These are phyloP conservation scores for Acronicta alni DNA, from an alignment of 2,888 invertebrate genomes.

Conservation along the genomic window DNA sequence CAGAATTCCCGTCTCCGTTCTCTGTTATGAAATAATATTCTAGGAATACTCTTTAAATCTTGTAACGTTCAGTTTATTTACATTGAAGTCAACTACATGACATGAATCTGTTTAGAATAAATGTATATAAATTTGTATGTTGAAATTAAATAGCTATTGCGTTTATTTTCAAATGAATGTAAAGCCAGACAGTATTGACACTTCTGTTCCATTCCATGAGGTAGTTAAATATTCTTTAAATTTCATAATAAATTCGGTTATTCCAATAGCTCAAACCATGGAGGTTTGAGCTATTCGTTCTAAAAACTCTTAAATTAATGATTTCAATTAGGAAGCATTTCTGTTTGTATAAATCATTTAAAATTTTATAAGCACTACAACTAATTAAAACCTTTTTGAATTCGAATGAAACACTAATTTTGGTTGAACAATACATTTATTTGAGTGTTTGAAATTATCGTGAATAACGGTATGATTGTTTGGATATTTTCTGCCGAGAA, in stretches of 20 bases:
- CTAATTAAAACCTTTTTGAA: slow-evolving; percentile 15
- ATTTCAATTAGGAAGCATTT: slow-evolving; percentile 21
- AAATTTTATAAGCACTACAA: slow-evolving; percentile 20
- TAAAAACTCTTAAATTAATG: slow-evolving; percentile 7
- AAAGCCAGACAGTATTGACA: too few relatives aligned
- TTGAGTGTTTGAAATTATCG: slow-evolving; percentile 1
- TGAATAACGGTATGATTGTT: too few relatives aligned
- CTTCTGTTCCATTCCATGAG: too few relatives aligned
- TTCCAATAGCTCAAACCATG: too few relatives aligned
- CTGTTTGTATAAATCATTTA: slow-evolving; percentile 25
- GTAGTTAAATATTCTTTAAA: too few relatives aligned
- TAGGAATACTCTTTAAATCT: not conserved
- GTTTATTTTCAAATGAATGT: too few relatives aligned
- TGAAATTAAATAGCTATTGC: too few relatives aligned
- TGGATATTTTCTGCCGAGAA: too few relatives aligned
- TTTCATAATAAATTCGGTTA: too few relatives aligned
- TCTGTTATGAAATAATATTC: slow-evolving; percentile 6
- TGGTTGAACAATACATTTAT: slow-evolving; percentile 12
- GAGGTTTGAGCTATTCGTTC: too few relatives aligned
- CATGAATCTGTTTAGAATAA: slow-evolving; percentile 12
- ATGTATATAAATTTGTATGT: too few relatives aligned
- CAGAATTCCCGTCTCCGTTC: not conserved
- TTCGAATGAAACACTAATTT: slow-evolving; percentile 1
- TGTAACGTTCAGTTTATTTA: not conserved
- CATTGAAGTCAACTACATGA: not conserved